Evolutionary conservation across 2,888 invertebrate species (phyloP), one percentile per base, ranked within the genome.

Genomic region (Exocentrus adspersus): DNA sequence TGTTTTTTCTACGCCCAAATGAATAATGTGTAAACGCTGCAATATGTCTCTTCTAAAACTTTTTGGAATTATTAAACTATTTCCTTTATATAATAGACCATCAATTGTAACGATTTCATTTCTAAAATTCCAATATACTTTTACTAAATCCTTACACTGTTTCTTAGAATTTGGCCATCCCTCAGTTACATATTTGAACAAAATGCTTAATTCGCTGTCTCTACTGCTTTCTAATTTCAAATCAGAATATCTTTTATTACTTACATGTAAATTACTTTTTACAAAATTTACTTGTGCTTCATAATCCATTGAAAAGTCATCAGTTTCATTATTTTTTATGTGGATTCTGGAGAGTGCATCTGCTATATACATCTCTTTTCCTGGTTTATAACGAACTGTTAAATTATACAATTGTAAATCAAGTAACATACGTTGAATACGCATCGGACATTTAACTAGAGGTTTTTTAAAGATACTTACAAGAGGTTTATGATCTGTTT

Each of bases 81-180:
- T 1, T 10, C 41, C 41, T 58, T 67, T 71, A 54, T 54, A 70
- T 16, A 69, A 7, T 10, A 71, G 56, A 7, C 57, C 63, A 20
- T 66, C 16, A 0, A 51, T 37, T 7, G 51, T 32, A 41, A 54
- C 32, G 1, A 67, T n/a, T 51, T 67, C 43, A 12, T 52, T 20
- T 43, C 48, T 51, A 24, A 67, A 32, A 10, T 60, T 59, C 41
- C 24, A 56, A 41, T 68, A 65, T 17, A 19, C 43, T 60, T 57
- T 69, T 20, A 67, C 9, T 46, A 51, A 32, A 5, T 59, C 48
- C 30, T 50, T 41, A 7, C 59, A 14, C 46, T 65, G 24, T 21
- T 53, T 52, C 30, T 57, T 17, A 17, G 70, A 51, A 7, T 64
- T 58, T 16, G 73, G 75, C 74, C 76, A 77, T 2, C 72, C 72